Evolutionary conservation across 2,797 vertebrate species (phyloP).

Genomic region (Sebastes vulpes): DNA sequence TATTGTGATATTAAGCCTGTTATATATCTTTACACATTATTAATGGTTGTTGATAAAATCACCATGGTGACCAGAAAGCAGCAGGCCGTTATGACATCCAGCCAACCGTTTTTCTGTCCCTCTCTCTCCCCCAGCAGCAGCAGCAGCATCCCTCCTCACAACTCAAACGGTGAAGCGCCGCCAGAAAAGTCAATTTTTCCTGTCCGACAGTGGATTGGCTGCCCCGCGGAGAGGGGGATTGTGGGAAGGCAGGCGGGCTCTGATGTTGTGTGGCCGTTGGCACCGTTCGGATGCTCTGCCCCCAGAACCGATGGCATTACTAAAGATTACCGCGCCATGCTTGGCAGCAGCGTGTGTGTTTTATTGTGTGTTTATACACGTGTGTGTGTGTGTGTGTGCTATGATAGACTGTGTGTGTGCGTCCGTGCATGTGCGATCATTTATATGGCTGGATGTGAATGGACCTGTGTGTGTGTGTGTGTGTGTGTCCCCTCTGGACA

Average conservation of each 20-base stretch:
- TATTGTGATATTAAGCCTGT: too few species aligned
- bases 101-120: conserved; percentile 14
- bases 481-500: conserved; percentile 72
- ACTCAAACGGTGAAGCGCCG: conserved; percentile 20
- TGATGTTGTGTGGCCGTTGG: conserved; percentile 78
- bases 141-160: conserved; percentile 29
- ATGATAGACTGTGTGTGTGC: not conserved
- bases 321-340: conserved; percentile 75
- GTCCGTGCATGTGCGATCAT: not conserved
- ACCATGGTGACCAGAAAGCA: conserved; percentile 48
- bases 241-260: conserved; percentile 68
- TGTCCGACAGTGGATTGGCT: conserved; percentile 51
- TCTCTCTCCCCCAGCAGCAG: not conserved
- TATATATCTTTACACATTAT: conserved; percentile 11
- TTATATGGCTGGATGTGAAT: conserved; percentile 16
- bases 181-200: conserved; percentile 65
- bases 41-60: conserved; percentile 57
- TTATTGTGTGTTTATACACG: conserved; percentile 9
- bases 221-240: conserved; percentile 60
- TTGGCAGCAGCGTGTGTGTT: conserved; percentile 66
- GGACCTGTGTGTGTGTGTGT: conserved; percentile 14
- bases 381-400: not conserved
- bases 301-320: conserved; percentile 76
- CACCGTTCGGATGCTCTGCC: conserved; percentile 63
- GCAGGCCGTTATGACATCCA: conserved; percentile 23